Evolutionary conservation across 1,140 invertebrate species (phyloP).

Genomic region (Bombus picipes): DNA sequence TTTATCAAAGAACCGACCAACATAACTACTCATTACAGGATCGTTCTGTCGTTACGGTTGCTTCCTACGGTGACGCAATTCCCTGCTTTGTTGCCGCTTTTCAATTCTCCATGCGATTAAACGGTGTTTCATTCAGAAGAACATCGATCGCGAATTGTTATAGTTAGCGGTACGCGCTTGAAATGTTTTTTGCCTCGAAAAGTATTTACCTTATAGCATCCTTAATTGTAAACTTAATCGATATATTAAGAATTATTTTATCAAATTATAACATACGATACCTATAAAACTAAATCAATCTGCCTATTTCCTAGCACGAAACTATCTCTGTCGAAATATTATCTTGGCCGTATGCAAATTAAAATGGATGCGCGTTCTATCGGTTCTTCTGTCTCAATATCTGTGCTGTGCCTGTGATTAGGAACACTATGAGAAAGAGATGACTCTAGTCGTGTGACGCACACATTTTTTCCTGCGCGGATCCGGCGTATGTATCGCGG

Average conservation of each 20-base stretch:
- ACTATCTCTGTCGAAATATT: too few relatives aligned
- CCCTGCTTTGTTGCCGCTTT: not conserved
- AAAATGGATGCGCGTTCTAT: not conserved
- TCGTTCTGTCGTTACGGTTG: not conserved
- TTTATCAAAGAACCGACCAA: not conserved
- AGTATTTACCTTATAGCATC: not conserved
- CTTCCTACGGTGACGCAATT: not conserved
- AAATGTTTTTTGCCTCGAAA: not conserved
- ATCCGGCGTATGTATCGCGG: not conserved
- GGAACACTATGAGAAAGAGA: not conserved
- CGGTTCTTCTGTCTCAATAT: not conserved
- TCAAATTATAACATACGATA: too few relatives aligned
- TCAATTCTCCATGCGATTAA: constrained; percentile 6
- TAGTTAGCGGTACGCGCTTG: not conserved
- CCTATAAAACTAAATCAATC: too few relatives aligned
- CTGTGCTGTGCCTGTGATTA: not conserved
- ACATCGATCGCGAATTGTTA: not conserved
- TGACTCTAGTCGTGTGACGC: not conserved
- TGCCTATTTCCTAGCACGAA: too few relatives aligned
- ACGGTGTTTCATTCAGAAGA: not conserved
- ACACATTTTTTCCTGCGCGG: not conserved
- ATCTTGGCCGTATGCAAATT: not conserved
- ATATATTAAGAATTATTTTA: not conserved
- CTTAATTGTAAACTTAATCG: not conserved
- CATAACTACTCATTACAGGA: constrained; percentile 2